Percentiles rank a stretch among this genome's conserved stretches.
Evolutionary conservation across 2,113 vertebrate genomes (phyloP).

Genomic region (Pelecanoides urinatrix): DNA sequence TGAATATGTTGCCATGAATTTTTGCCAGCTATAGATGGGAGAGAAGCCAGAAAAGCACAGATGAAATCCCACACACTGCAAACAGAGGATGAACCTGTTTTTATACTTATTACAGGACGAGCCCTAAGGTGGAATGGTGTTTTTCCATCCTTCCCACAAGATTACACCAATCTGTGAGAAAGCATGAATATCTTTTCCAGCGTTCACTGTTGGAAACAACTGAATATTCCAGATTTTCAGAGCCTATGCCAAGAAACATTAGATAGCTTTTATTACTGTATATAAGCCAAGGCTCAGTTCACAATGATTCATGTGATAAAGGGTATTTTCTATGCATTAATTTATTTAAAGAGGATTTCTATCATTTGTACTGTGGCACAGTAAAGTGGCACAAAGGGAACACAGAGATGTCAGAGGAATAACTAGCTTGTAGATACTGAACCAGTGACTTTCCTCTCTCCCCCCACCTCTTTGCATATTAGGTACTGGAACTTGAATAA

Average conservation of each 20-base stretch:
- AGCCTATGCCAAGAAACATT: background rate
- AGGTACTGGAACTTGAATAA: background rate
- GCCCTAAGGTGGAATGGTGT: background rate
- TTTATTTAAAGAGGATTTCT: background rate
- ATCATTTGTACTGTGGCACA: background rate
- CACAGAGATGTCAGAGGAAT: background rate
- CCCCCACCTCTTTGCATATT: rapidly evolving
- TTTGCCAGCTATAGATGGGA: constrained; percentile 45
- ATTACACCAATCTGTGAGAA: background rate
- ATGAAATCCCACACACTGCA: background rate
- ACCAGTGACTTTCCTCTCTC: background rate
- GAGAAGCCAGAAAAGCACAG: background rate
- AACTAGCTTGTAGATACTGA: background rate
- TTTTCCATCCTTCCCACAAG: background rate
- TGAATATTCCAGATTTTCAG: background rate
- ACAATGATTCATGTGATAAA: background rate
- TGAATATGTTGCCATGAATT: constrained; percentile 55
- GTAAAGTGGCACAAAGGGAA: background rate
- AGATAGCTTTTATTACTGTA: background rate
- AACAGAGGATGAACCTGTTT: constrained; percentile 8
- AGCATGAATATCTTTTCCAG: background rate
- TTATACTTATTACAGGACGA: background rate
- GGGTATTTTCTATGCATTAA: background rate
- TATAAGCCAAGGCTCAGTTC: background rate
- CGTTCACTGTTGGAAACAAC: background rate